Evolutionary conservation across 2,797 vertebrate species (phyloP).

Genomic region (Cyprinella venusta): DNA sequence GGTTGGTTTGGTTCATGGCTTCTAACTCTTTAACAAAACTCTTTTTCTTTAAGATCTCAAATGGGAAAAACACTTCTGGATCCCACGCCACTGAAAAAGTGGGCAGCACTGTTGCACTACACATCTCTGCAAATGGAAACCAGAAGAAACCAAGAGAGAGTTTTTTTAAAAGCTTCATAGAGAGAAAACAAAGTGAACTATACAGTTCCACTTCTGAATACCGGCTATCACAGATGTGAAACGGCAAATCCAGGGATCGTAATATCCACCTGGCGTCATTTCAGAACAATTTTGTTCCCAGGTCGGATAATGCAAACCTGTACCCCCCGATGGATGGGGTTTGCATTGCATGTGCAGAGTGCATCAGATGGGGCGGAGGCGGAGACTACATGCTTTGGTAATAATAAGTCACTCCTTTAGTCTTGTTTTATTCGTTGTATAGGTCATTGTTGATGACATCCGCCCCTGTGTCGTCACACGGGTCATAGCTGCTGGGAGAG

Average conservation of each 20-base stretch:
- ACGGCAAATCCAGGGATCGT: neutral
- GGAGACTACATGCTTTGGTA: constrained; percentile 55
- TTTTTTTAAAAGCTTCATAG: neutral
- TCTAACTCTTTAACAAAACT: neutral
- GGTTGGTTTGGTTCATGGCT: neutral
- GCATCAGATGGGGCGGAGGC: constrained; percentile 6
- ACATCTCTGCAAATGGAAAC: neutral
- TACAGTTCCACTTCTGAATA: neutral
- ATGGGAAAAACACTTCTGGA: no score
- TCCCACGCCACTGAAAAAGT: neutral
- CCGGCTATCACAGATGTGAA: neutral
- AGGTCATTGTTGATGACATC: constrained; percentile 90
- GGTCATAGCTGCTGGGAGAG: constrained; percentile 76
- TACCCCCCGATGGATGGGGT: neutral
- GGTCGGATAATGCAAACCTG: neutral
- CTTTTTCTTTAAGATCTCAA: neutral
- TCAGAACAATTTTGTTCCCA: neutral
- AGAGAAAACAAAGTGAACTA: neutral
- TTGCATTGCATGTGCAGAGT: constrained; percentile 15
- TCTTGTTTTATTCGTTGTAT: constrained; percentile 73
- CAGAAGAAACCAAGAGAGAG: neutral
- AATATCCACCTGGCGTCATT: neutral
- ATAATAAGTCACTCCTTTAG: neutral
- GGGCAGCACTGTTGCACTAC: neutral
- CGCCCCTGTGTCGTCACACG: constrained; percentile 76